Evolutionary conservation across 1,140 invertebrate genomes (phyloP), one percentile per base, ranked within the genome.

Genomic region (Cardiocondyla obscurior): DNA sequence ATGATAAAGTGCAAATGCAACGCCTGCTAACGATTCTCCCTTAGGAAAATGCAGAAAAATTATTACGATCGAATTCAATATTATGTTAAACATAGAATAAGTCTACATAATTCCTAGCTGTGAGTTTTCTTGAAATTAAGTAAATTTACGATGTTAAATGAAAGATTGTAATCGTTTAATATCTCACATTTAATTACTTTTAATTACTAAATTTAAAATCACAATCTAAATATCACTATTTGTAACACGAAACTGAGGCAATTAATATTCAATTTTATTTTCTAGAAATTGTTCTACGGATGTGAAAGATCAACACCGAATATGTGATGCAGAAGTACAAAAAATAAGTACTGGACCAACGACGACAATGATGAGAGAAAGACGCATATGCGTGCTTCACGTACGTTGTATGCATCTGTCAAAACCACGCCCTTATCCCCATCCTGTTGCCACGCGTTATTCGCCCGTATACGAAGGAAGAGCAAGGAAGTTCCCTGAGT

Each of bases 361-460:
- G 12, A 33, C 22, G 33, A 30, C 46, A 12, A 51, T 19, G 39
- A 57, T 14, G 25, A 73, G n/a, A 53, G n/a, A 12, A 69, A 77
- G 22, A 67, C 16, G 30, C 65, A 82, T 85, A 62, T 74, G 65
- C 33, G 44, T 70, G 49, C 51, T 65, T 22, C 65, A 57, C 81
- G 85, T 77, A 65, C 72, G 57, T 82, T 62, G 69, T 77, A 84
- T 87, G 86, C 86, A 92, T 91, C 89, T 91, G 90, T 92, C 91
- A 93, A 92, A 92, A 93, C 92, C 92, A 93, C 92, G 92, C 92
- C 92, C 92, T 92, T 90, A 76, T 89, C 69, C 64, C n/a, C 49
- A 77, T 85, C 64, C 65, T 83, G 60, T 25, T 30, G 14, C 22
- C 44, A 53, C 46, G 51, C 60, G 53, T 67, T 79, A 58, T 58